Evolutionary conservation across 64 coral and sea anemone genomes (phyloP), one percentile per base, ranked within the genome.

Genomic region (Cladopsammia gracilis): DNA sequence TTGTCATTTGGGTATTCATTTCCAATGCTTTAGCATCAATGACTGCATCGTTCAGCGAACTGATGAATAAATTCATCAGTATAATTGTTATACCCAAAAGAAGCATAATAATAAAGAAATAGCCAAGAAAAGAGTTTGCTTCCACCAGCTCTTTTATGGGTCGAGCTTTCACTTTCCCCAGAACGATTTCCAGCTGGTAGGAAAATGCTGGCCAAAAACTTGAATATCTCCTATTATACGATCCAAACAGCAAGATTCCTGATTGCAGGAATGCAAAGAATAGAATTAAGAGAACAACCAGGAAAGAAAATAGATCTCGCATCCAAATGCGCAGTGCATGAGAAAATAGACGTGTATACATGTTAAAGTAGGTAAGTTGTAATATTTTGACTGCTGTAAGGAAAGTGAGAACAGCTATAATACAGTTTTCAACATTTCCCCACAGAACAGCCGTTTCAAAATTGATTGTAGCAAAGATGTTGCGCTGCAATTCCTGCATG

Each of bases 281-380:
- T 69, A 24, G 20, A 25, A 69, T 24, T 4, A 8, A 69, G 20
- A 69, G 25, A 25, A 69, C 65, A 13, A 69, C 3, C 20, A 20
- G 25, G 65, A 69, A 69, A 8, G 65, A 69, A 25, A 23, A 25
- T 9, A 69, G n/a, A 10, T 69, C 65, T 20, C 25, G 65, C n/a
- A 69, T 24, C 65, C 65, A 69, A 25, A 69, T 69, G 8, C 65
- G 16, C 8, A 69, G 7, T 9, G 65, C 65, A 23, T 23, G 8
- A 24, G 65, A 20, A 18, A 69, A 69, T 18, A 69, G 5, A 9
- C 65, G 65, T 25, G 65, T 69, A 25, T 69, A 69, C 20, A 23
- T 24, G 20, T 69, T 69, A 69, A 69, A 69, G 25, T 69, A 69
- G n/a, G 65, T 69, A 69, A 69, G 65, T 69, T 69, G 65, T 20